phyloP scores from a whole-genome alignment of 2,797 vertebrate species.

The Anabas testudineus region DNA sequence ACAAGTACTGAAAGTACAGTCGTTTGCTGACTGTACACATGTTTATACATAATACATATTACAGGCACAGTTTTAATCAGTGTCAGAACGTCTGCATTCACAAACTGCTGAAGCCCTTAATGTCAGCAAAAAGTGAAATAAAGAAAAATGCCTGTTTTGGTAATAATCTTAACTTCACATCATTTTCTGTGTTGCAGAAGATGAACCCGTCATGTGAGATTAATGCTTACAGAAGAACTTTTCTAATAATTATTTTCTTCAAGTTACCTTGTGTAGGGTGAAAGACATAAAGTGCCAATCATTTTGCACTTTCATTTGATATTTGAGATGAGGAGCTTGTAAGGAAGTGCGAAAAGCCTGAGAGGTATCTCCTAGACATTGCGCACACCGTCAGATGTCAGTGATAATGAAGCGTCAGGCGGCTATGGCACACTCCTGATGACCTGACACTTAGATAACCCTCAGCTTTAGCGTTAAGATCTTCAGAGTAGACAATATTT shows the following conservation, averaged over 20 bases:
- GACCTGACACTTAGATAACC: slow-evolving; percentile 60
- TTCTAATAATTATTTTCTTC: neutral
- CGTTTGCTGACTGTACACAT: too few relatives aligned
- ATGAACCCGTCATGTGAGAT: neutral
- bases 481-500: slow-evolving; percentile 9
- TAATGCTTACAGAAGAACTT: neutral
- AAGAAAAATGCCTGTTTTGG: too few relatives aligned
- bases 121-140: too few relatives aligned
- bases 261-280: neutral
- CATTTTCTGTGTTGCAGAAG: neutral
- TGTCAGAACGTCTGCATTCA: too few relatives aligned
- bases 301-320: neutral
- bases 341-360: slow-evolving; percentile 30
- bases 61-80: too few relatives aligned
- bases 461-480: neutral
- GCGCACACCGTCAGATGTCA: slow-evolving; percentile 40
- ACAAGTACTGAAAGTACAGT: neutral
- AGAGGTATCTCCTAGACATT: slow-evolving; percentile 35
- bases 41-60: too few relatives aligned
- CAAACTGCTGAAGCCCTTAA: too few relatives aligned
- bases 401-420: slow-evolving; percentile 62
- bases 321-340: accelerated
- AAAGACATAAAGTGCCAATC: slow-evolving; percentile 8
- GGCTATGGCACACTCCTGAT: slow-evolving; percentile 5
- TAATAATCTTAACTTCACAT: neutral